Conservation (phyloP, 2,888 invertebrate species). For the Lasioglossum oenotherae region DNA sequence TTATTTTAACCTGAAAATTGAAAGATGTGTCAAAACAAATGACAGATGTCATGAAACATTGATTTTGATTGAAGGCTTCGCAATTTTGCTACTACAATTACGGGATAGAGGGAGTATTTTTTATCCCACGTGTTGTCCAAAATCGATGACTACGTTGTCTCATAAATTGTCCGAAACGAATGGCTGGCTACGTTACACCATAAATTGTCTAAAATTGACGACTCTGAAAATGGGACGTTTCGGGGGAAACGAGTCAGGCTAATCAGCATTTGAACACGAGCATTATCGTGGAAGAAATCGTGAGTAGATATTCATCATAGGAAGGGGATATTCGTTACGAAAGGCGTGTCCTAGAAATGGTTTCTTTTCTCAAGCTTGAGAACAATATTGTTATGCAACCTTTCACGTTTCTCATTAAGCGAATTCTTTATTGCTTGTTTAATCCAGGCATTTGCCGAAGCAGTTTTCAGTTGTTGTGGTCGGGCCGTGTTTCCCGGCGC, state of each 20-base stretch:
- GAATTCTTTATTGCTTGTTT: slow-evolving; percentile 15
- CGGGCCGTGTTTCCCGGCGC: background rate
- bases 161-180: too few relatives aligned
- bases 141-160: too few relatives aligned
- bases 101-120: background rate
- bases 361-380: slow-evolving; percentile 6
- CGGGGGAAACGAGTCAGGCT: background rate
- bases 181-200: background rate
- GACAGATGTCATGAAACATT: too few relatives aligned
- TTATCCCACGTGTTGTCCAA: background rate
- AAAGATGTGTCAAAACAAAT: too few relatives aligned
- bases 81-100: too few relatives aligned
- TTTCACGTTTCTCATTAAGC: slow-evolving; percentile 6
- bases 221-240: background rate
- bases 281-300: background rate
- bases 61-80: too few relatives aligned
- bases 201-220: background rate
- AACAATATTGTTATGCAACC: slow-evolving; percentile 13
- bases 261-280: background rate
- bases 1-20: too few relatives aligned
- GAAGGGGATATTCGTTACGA: slow-evolving; percentile 13
- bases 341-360: slow-evolving; percentile 1
- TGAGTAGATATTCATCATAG: slow-evolving; percentile 7
- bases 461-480: background rate
- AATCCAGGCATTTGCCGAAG: slow-evolving; percentile 5